phyloP scores from a whole-genome alignment of 2,888 invertebrate genomes.

The Lamellibrachia satsuma region DNA sequence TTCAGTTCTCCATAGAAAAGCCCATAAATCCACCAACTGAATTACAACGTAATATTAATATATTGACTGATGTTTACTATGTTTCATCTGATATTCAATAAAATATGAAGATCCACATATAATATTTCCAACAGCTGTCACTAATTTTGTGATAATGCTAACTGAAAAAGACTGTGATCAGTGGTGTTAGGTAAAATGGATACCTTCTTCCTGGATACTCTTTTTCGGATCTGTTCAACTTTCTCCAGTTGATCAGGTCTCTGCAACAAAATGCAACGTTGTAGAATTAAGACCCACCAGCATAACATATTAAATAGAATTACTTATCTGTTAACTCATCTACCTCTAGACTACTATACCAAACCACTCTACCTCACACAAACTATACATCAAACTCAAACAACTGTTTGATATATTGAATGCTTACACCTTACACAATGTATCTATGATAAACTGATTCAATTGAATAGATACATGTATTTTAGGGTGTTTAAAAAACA shows the following conservation, averaged over 20 bases:
- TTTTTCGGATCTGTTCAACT: slow-evolving; percentile 68
- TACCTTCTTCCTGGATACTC: slow-evolving; percentile 69
- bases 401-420: not conserved
- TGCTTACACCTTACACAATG: not conserved
- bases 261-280: slow-evolving; percentile 32
- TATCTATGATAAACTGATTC: no score
- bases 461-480: not conserved
- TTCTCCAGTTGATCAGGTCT: slow-evolving; percentile 92
- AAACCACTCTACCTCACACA: not conserved
- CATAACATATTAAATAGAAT: not conserved
- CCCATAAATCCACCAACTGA: no score
- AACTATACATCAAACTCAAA: slow-evolving; percentile 17
- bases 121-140: not conserved
- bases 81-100: not conserved
- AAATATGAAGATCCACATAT: not conserved
- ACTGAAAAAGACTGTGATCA: not conserved
- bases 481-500: not conserved
- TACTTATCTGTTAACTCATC: not conserved
- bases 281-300: not conserved
- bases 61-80: not conserved
- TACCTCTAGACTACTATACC: not conserved
- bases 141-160: not conserved
- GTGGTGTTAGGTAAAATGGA: not conserved
- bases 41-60: no score
- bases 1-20: not conserved